Conservation (phyloP, 2,113 vertebrate genomes). For the Rhinoptilus africanus region DNA sequence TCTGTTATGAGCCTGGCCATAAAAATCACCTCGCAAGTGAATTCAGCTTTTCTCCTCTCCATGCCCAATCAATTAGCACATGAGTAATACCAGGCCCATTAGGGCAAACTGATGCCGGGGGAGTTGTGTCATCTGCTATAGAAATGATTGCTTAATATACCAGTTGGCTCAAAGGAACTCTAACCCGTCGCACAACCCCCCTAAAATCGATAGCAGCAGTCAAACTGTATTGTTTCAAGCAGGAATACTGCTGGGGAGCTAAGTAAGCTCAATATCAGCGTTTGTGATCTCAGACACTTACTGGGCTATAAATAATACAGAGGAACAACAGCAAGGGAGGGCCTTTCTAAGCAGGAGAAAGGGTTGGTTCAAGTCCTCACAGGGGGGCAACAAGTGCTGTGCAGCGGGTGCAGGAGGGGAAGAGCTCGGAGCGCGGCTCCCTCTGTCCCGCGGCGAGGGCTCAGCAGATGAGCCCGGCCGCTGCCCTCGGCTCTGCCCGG, state of each 20-base stretch:
- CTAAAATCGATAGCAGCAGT: constrained; percentile 84
- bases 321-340: background rate
- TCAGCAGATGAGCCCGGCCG: background rate
- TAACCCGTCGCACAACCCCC: constrained; percentile 78
- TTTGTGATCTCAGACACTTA: constrained; percentile 73
- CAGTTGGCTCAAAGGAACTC: constrained; percentile 80
- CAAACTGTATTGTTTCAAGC: constrained; percentile 77
- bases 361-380: background rate
- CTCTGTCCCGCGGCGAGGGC: rapidly evolving
- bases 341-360: background rate
- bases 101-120: constrained; percentile 81
- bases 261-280: constrained; percentile 66
- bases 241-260: constrained; percentile 74
- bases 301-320: constrained; percentile 29
- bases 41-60: constrained; percentile 72
- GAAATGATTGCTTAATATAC: constrained; percentile 91
- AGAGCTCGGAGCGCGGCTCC: background rate
- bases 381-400: background rate
- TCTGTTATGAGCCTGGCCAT: constrained; percentile 66
- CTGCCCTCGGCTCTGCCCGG: background rate
- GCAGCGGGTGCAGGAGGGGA: background rate
- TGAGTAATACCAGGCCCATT: constrained; percentile 87
- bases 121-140: constrained; percentile 86
- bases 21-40: constrained; percentile 69
- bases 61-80: constrained; percentile 86